Conservation (phyloP, 2,888 invertebrate species). For the Pollenia amentaria region DNA sequence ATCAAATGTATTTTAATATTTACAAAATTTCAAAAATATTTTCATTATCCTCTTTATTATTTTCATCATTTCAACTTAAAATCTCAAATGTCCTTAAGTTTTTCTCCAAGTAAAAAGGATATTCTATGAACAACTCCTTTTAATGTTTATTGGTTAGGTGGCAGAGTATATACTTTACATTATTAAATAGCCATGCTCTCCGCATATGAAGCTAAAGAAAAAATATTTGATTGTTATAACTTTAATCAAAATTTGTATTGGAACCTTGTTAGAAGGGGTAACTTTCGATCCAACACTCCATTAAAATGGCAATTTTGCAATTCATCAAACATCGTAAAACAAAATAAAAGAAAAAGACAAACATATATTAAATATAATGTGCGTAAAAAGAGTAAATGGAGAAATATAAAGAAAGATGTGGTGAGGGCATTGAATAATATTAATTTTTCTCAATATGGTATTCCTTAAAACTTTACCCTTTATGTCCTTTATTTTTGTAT, state of each 20-base stretch:
- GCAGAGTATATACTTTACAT: no score
- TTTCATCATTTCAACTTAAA: no score
- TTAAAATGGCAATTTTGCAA: constrained; percentile 74
- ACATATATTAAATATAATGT: constrained; percentile 59
- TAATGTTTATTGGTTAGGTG: neutral
- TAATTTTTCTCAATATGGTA: neutral
- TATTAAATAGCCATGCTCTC: neutral
- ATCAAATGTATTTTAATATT: no score
- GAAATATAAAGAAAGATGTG: constrained; percentile 24
- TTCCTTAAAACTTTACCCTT: neutral
- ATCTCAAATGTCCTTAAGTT: no score
- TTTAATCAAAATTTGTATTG: neutral
- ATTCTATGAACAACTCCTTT: no score
- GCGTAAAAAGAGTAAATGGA: constrained; percentile 32
- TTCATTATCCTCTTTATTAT: no score
- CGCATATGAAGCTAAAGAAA: constrained; percentile 48
- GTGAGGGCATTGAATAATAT: constrained; percentile 10
- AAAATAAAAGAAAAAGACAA: constrained; percentile 29
- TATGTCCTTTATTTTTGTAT: constrained; percentile 5
- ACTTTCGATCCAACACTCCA: constrained; percentile 60
- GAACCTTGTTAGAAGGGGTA: neutral
- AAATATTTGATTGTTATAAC: constrained; percentile 25
- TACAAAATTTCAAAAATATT: no score
- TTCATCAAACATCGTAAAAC: constrained; percentile 68
- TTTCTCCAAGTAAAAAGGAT: no score